Base-by-base conservation (phyloP, 1,140 invertebrate genomes). In the Panagrolaimus sp. region DNA sequence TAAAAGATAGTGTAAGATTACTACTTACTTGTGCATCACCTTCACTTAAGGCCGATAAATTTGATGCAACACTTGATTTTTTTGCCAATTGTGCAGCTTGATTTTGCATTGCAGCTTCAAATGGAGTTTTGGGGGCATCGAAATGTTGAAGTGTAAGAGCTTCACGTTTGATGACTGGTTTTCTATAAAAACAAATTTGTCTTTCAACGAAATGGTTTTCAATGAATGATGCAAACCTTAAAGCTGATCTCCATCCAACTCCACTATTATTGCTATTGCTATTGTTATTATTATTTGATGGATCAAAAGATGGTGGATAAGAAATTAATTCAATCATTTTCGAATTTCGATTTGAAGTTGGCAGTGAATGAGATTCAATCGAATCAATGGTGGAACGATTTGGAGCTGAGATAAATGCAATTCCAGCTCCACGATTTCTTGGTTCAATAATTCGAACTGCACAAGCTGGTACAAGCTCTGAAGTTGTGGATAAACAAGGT, bases 61-160 rank as follows among this genome's bases (percentile, higher is more conserved):
- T 61, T 47, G 42, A 14, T 14, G 14, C 9, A 38, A 38, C 31
- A 38, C 31, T 38, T 38, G 31, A 38, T 69, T 62, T 61, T 65
- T 75, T 74, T 38, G 66, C 9, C 16, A 83, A 53, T n/a, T 68
- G 43, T 46, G 66, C 61, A 23, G 79, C 79, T 45, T 83, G 78
- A 47, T 78, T 66, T 67, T 81, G 79, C 66, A 81, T 78, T 46
- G 67, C 53, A 57, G 75, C 74, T 67, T 81, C 79, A 61, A 81
- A 81, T 16, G 82, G 72, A 8, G 73, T 70, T 63, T 82, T 78
- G 20, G 79, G 79, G 7, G 78, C 70, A 44, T 81, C 79, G 47
- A 81, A 81, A 16, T 71, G 27, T 7, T 72, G 51, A 11, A 64
- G 65, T 16, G 43, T 73, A 42, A 67, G 23, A 16, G 51, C 20